Evolutionary conservation across 2,797 vertebrate genomes (phyloP).

Genomic region (Rhynchonycteris naso): DNA sequence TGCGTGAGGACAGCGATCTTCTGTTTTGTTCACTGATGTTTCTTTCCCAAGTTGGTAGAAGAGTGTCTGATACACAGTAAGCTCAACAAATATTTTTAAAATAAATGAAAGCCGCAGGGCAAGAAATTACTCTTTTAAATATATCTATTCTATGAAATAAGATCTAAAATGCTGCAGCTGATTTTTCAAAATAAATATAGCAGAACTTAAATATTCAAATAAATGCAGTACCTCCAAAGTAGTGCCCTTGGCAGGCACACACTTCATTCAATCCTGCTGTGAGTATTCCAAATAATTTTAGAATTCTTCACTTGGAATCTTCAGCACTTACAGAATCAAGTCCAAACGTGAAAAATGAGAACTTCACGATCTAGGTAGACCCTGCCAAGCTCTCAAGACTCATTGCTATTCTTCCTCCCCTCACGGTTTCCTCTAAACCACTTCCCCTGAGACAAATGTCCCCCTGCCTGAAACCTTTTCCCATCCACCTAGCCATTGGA

Average conservation of each 20-base stretch:
- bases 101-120: neutral
- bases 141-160: neutral
- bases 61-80: neutral
- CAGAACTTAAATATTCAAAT: neutral
- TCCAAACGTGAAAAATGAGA: neutral
- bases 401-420: neutral
- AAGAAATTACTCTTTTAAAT: neutral
- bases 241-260: neutral
- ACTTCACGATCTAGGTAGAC: neutral
- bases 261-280: neutral
- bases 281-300: neutral
- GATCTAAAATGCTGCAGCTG: neutral
- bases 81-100: neutral
- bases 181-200: conserved; percentile 1
- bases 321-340: neutral
- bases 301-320: neutral
- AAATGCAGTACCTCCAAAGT: neutral
- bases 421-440: neutral
- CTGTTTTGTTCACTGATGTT: neutral
- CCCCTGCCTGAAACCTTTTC: neutral
- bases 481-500: neutral
- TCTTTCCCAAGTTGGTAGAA: neutral
- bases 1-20: neutral
- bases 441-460: neutral
- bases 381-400: neutral